These are phyloP conservation scores for Bostrychus sinensis DNA, from an alignment of 2,113 vertebrate species.

Conservation along the genomic window DNA sequence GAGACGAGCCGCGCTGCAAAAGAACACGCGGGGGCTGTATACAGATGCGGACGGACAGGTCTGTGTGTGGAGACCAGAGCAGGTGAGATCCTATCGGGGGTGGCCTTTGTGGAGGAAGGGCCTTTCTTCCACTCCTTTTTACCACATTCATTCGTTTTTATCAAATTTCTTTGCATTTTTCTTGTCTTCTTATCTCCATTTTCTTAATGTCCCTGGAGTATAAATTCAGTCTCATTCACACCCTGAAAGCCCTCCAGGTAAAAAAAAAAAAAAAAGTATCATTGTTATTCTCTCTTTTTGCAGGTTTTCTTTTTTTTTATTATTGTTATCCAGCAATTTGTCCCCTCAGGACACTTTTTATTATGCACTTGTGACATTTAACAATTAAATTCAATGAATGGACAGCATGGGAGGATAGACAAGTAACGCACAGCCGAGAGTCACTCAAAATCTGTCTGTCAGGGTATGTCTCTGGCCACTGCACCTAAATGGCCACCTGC, in stretches of 20 bases:
- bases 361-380: too few relatives aligned
- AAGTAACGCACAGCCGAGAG: too few relatives aligned
- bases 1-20: slow-evolving; percentile 65
- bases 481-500: too few relatives aligned
- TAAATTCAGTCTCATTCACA: slow-evolving; percentile 56
- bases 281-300: slow-evolving; percentile 32
- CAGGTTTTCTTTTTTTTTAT: not conserved
- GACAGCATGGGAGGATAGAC: too few relatives aligned
- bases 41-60: slow-evolving; percentile 70
- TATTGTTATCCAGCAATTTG: not conserved
- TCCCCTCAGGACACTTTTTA: not conserved
- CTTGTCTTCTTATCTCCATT: slow-evolving; percentile 13
- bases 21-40: slow-evolving; percentile 65
- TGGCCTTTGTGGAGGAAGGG: slow-evolving; percentile 50
- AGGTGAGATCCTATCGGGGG: slow-evolving; percentile 58
- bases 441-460: too few relatives aligned
- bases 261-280: slow-evolving; percentile 47
- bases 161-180: slow-evolving; percentile 4
- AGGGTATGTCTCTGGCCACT: too few relatives aligned
- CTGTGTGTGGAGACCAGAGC: slow-evolving; percentile 61
- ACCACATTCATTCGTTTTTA: slow-evolving; percentile 12
- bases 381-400: too few relatives aligned
- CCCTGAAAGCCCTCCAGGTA: slow-evolving; percentile 39
- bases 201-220: slow-evolving; percentile 48
- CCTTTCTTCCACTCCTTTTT: slow-evolving; percentile 8